Evolutionary conservation across 2,113 vertebrate genomes (phyloP).

Genomic region (Sylvietta virens): DNA sequence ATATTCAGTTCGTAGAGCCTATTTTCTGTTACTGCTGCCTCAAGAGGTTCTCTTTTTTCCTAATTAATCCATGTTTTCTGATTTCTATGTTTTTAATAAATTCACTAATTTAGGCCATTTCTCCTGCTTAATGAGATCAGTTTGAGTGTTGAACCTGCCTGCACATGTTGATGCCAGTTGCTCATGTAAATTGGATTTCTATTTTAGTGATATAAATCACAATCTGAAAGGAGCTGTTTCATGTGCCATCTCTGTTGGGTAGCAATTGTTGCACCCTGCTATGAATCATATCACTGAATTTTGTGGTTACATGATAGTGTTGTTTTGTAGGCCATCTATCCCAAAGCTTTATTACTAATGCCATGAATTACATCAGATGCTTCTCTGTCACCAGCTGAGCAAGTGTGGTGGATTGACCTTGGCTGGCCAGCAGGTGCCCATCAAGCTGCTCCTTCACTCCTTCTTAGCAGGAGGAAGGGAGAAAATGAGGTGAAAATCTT

Average conservation of each 20-base stretch:
- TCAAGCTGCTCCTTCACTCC: not conserved
- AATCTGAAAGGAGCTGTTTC: not conserved
- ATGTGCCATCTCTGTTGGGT: not conserved
- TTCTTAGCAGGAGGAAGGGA: not conserved
- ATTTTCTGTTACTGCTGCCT: not conserved
- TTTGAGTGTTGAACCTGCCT: not conserved
- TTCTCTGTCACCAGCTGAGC: not conserved
- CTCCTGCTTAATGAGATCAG: not conserved
- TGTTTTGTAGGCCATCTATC: not conserved
- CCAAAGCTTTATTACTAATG: not conserved
- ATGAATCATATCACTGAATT: not conserved
- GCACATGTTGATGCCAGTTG: not conserved
- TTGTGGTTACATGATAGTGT: not conserved
- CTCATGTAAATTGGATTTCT: not conserved
- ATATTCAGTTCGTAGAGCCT: not conserved
- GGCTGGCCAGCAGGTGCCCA: not conserved
- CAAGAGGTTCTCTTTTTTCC: not conserved
- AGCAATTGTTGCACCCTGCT: not conserved
- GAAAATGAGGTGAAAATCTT: not conserved
- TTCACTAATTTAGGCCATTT: not conserved
- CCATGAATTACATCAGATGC: not conserved
- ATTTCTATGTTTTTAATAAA: not conserved
- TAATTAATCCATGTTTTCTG: not conserved
- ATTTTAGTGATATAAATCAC: not conserved
- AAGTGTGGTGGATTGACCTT: not conserved